Conservation (phyloP, 2,888 invertebrate genomes). For the Hirtodrosophila duncani region DNA sequence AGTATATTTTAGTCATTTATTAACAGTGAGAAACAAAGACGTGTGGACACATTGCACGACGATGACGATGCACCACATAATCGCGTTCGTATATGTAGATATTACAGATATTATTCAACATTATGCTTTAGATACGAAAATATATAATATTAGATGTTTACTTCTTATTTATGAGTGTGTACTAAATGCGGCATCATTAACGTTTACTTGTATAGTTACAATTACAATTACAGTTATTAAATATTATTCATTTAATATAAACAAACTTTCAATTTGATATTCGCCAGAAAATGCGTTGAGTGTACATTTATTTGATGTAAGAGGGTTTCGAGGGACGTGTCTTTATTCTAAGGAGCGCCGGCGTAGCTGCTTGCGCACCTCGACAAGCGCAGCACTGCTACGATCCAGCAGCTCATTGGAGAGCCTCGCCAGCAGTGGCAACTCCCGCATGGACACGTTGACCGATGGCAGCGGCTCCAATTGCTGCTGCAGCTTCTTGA, state of each 20-base stretch:
- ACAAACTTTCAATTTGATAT: slow-evolving; percentile 57
- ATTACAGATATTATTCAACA: slow-evolving; percentile 49
- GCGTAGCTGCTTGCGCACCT: slow-evolving; percentile 50
- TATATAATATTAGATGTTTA: slow-evolving; percentile 37
- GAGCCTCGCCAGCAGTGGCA: slow-evolving; percentile 76
- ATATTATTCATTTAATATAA: slow-evolving; percentile 69
- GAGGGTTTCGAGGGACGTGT: slow-evolving; percentile 9
- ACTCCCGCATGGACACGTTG: slow-evolving; percentile 78
- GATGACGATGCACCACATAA: no score
- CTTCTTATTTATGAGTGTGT: slow-evolving; percentile 54
- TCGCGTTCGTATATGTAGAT: no score
- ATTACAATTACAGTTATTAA: slow-evolving; percentile 18
- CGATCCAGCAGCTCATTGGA: slow-evolving; percentile 74
- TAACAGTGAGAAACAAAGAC: slow-evolving; percentile 47
- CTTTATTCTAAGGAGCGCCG: slow-evolving; percentile 70
- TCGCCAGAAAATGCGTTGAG: slow-evolving; percentile 18
- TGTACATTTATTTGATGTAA: no score
- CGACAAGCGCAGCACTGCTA: slow-evolving; percentile 63
- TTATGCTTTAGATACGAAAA: slow-evolving; percentile 48
- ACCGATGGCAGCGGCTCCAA: slow-evolving; percentile 76
- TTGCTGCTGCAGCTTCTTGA: slow-evolving; percentile 76
- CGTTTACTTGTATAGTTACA: slow-evolving; percentile 19
- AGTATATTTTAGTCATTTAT: no score
- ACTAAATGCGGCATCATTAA: slow-evolving; percentile 59
- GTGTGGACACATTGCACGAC: no score